Percentiles rank a stretch among this genome's conserved stretches.
Evolutionary conservation across 1,140 invertebrate species (phyloP).

Genomic region (Meloidogyne hapla): DNA sequence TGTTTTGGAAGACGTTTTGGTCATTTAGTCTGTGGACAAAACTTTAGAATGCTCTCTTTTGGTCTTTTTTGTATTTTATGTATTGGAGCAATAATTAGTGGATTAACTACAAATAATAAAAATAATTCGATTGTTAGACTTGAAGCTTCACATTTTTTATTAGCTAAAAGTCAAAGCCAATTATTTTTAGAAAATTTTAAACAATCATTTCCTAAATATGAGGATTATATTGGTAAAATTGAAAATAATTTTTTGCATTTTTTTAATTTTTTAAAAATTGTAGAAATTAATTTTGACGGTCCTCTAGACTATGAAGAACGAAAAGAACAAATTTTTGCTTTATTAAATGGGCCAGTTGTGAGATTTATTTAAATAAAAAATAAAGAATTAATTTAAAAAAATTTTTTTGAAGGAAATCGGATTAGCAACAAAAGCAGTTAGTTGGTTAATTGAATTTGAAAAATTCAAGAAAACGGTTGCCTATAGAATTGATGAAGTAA

Average conservation of each 20-base stretch:
- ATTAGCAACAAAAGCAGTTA: conserved; percentile 44
- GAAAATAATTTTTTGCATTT: neutral
- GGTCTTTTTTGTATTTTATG: conserved; percentile 26
- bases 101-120: neutral
- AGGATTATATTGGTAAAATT: conserved; percentile 45
- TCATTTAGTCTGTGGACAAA: conserved; percentile 24
- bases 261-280: neutral
- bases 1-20: conserved; percentile 37
- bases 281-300: conserved; percentile 47
- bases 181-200: conserved; percentile 24
- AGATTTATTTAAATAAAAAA: neutral
- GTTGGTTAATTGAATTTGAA: conserved; percentile 51
- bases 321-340: conserved; percentile 36
- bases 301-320: conserved; percentile 22
- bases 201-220: conserved; percentile 39
- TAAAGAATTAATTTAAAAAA: neutral
- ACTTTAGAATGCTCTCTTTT: conserved; percentile 21
- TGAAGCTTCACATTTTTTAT: conserved; percentile 23
- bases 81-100: neutral
- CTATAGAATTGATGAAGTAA: conserved; percentile 10
- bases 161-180: neutral
- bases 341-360: conserved; percentile 36
- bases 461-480: conserved; percentile 36
- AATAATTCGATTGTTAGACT: neutral
- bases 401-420: conserved; percentile 29